phyloP scores from a whole-genome alignment of 2,113 vertebrate species.

The Phalacrocorax carbo region DNA sequence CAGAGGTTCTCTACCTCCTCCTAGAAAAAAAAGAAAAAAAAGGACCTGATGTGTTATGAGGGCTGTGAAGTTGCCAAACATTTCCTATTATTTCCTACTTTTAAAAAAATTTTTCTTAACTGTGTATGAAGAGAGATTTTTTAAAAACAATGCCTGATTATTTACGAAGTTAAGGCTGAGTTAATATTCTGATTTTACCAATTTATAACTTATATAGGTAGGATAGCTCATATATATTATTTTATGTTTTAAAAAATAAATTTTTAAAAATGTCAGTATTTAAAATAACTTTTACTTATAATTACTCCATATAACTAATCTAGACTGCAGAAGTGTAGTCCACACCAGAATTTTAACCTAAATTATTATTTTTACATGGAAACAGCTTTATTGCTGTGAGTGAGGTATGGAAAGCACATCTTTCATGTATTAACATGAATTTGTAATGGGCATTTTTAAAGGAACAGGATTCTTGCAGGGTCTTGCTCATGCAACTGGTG shows the following conservation, averaged over 20 bases:
- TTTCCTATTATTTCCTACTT: no score
- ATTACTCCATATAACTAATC: neutral
- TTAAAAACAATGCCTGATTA: neutral
- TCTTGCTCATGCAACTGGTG: neutral
- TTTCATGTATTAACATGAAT: neutral
- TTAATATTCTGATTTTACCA: neutral
- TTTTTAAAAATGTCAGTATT: accelerated
- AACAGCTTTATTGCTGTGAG: neutral
- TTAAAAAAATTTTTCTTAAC: neutral
- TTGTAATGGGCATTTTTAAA: neutral
- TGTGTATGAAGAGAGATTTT: neutral
- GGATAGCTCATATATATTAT: neutral
- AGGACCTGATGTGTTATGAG: neutral
- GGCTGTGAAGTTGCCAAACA: neutral
- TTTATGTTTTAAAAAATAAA: neutral
- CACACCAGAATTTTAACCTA: neutral
- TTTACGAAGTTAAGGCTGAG: neutral
- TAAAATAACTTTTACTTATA: neutral
- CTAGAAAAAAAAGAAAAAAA: neutral
- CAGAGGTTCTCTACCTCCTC: neutral
- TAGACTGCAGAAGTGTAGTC: neutral
- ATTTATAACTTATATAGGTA: neutral
- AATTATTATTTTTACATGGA: neutral
- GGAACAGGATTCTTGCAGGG: neutral
- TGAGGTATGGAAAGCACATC: neutral